These are phyloP conservation scores for Nibea albiflora DNA, from an alignment of 2,113 vertebrate species.

Conservation along the genomic window DNA sequence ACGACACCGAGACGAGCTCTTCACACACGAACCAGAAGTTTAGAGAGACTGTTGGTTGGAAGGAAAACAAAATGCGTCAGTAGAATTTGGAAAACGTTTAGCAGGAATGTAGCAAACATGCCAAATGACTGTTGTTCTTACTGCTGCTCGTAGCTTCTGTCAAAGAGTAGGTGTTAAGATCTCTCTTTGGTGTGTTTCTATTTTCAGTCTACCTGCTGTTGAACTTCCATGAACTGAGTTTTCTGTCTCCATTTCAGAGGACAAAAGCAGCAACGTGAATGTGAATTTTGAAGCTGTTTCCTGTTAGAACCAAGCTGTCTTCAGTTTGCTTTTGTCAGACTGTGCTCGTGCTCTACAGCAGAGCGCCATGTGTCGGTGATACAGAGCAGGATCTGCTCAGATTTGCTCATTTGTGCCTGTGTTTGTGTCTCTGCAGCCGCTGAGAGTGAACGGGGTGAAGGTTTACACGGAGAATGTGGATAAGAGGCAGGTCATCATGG, in stretches of 20 bases:
- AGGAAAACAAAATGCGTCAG: not conserved
- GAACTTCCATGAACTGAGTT: not conserved
- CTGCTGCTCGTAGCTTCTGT: not conserved
- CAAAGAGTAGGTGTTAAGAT: not conserved
- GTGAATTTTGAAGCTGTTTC: not conserved
- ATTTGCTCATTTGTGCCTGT: not conserved
- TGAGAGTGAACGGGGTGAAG: conserved; percentile 96
- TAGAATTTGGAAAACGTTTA: no score
- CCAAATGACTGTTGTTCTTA: not conserved
- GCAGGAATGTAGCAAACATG: not conserved
- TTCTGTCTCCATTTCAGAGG: not conserved
- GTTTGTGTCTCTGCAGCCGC: conserved; percentile 83
- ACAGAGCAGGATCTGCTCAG: not conserved
- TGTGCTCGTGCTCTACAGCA: not conserved
- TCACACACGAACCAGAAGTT: not conserved
- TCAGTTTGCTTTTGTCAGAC: not conserved
- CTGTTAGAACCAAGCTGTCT: not conserved
- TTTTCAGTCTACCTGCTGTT: not conserved
- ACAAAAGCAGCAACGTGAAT: not conserved
- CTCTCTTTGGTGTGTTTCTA: not conserved
- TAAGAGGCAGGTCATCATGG: conserved; percentile 97
- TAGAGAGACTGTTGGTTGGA: not conserved
- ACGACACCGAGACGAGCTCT: not conserved
- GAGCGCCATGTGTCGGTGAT: not conserved
- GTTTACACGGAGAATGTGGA: conserved; percentile 98